Percentiles rank a stretch among this genome's conserved stretches.
These are phyloP conservation scores for Coregonus suidteri DNA, from an alignment of 2,797 vertebrate genomes.

Conservation along the genomic window DNA sequence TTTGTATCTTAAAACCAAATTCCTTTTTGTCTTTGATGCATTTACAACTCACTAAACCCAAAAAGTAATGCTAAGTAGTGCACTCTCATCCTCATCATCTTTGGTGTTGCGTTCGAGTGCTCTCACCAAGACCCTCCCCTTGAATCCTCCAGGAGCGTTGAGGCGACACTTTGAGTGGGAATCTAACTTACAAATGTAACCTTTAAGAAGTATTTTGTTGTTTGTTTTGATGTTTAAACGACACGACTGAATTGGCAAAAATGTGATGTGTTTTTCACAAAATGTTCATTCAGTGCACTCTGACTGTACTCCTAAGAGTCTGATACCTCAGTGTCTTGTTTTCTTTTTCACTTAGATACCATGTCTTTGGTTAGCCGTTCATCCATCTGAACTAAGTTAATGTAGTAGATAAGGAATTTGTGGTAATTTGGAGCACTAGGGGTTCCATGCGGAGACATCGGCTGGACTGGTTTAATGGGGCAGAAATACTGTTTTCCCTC, in stretches of 20 bases:
- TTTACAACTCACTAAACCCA: slow-evolving; percentile 15
- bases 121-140: too few relatives aligned
- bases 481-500: neutral
- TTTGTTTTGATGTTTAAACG: neutral
- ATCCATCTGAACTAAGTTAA: slow-evolving; percentile 23
- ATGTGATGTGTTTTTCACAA: neutral
- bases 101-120: too few relatives aligned
- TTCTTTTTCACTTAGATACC: neutral
- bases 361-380: slow-evolving; percentile 19
- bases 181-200: too few relatives aligned
- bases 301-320: slow-evolving; percentile 7
- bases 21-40: slow-evolving; percentile 5
- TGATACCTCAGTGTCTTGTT: slow-evolving; percentile 28
- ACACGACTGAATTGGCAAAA: neutral
- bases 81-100: too few relatives aligned
- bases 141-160: too few relatives aligned
- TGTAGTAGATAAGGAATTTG: slow-evolving; percentile 35
- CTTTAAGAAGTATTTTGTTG: too few relatives aligned
- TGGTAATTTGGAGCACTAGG: slow-evolving; percentile 56
- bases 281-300: neutral
- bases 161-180: too few relatives aligned
- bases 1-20: slow-evolving; percentile 34
- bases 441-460: slow-evolving; percentile 42
- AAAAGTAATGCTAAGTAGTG: too few relatives aligned
- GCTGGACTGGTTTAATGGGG: slow-evolving; percentile 34